These are phyloP conservation scores for Syrrhaptes paradoxus DNA, from an alignment of 2,113 vertebrate genomes.

Conservation along the genomic window DNA sequence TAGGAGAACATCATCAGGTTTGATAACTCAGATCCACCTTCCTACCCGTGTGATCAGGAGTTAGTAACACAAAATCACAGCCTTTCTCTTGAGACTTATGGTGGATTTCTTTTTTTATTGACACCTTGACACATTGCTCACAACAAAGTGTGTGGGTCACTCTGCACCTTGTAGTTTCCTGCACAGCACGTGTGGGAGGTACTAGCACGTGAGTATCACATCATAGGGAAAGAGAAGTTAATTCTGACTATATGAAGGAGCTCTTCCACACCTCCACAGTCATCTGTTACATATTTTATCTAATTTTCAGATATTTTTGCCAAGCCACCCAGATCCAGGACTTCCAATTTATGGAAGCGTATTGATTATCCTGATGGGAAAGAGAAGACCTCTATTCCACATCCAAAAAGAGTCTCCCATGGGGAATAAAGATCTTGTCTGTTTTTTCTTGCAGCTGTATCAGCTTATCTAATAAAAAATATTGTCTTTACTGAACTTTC, in stretches of 20 bases:
- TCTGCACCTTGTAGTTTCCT: slow-evolving; percentile 29
- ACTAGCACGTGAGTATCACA: neutral
- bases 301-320: neutral
- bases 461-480: slow-evolving; percentile 34
- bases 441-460: slow-evolving; percentile 7
- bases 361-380: neutral
- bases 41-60: neutral
- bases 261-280: neutral
- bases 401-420: neutral
- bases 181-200: slow-evolving; percentile 12
- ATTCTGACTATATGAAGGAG: slow-evolving; percentile 20
- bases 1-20: neutral
- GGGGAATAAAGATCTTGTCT: neutral
- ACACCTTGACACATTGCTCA: neutral
- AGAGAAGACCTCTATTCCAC: neutral
- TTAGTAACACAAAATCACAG: neutral
- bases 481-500: neutral
- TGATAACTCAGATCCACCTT: neutral
- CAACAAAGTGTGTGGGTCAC: neutral
- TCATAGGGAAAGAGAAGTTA: neutral
- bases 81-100: neutral
- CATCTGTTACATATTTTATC: neutral
- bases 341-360: neutral
- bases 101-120: neutral
- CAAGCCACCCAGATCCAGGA: neutral